Evolutionary conservation across 2,113 vertebrate species (phyloP), one percentile per base, ranked within the genome.

Genomic region (Epinephelus fuscoguttatus): DNA sequence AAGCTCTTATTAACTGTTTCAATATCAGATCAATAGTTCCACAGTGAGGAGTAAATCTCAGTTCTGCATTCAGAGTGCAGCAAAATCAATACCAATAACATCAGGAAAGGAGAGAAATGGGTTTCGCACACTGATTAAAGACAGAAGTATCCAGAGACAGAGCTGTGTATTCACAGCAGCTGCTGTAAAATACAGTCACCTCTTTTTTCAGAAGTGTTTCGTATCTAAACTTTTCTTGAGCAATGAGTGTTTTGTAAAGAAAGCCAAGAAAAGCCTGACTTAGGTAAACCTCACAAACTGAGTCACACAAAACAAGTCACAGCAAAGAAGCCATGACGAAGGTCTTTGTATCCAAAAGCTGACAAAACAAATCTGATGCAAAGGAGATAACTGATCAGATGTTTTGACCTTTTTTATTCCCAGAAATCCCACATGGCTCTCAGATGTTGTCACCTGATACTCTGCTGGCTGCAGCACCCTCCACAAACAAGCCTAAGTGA

Each of bases 21-120:
- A 40, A 52, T 55, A 68, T 63, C 37, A 57, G 72, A 87, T 89
- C 72, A 17, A 86, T 84, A 52, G 37, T 21, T 71, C 30, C 9
- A 12, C 42, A 18, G 57, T 40, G 47, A 37, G 12, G 78, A 0
- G 18, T 11, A 14, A 6, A 50, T 56, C 57, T 70, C 27, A 8
- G 42, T 30, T 70, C 37, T 77, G 62, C 67, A 82, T 62, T 13
- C 5, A 67, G 50, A 74, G 33, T 45, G 71, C 45, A 42, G 42
- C 61, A 56, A 61, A 63, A 85, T 83, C 84, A 30, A 85, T 78
- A 42, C 5, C 61, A 73, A 67, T 21, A 70, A 30, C 80, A 62
- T 25, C 42, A 33, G 50, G n/a, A 67, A 13, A 25, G 23, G 40
- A 55, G 57, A 67, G 19, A 56, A 69, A 61, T 1, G 30, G 50